Evolutionary conservation across 2,888 invertebrate genomes (phyloP).

Genomic region (Leptinotarsa peninsularis): DNA sequence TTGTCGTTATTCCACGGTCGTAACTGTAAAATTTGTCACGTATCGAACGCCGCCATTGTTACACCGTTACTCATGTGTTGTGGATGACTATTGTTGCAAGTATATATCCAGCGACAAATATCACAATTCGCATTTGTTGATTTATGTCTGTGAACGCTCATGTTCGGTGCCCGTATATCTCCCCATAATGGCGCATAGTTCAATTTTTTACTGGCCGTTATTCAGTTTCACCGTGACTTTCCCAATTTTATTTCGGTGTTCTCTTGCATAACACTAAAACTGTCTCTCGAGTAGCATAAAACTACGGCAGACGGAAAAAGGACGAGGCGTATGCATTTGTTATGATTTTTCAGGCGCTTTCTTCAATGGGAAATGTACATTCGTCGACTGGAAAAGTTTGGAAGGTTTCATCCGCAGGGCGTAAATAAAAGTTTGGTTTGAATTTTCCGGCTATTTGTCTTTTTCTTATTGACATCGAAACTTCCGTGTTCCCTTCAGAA

Average conservation of each 20-base stretch:
- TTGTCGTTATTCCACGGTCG: background rate
- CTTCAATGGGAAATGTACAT: background rate
- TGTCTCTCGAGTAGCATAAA: slow-evolving; percentile 18
- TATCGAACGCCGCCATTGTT: slow-evolving; percentile 5
- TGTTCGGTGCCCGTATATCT: slow-evolving; percentile 47
- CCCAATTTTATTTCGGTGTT: slow-evolving; percentile 27
- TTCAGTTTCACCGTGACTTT: slow-evolving; percentile 47
- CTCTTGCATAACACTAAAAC: slow-evolving; percentile 15
- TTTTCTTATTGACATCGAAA: slow-evolving; percentile 13
- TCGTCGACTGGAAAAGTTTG: background rate
- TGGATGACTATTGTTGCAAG: slow-evolving; percentile 46
- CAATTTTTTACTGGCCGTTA: slow-evolving; percentile 48
- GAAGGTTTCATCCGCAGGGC: background rate
- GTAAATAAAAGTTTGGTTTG: slow-evolving; percentile 6
- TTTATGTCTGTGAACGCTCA: slow-evolving; percentile 49
- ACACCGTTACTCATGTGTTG: slow-evolving; percentile 32
- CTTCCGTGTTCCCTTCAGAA: background rate
- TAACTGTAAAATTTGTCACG: slow-evolving; percentile 24
- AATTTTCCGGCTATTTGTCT: slow-evolving; percentile 7
- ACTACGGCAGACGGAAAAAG: slow-evolving; percentile 11
- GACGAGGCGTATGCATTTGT: background rate
- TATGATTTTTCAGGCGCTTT: slow-evolving; percentile 6
- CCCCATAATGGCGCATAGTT: slow-evolving; percentile 46
- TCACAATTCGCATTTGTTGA: slow-evolving; percentile 54
- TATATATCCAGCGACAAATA: slow-evolving; percentile 49